Evolutionary conservation across 2,888 invertebrate genomes (phyloP).

Genomic region (Sicus ferrugineus): DNA sequence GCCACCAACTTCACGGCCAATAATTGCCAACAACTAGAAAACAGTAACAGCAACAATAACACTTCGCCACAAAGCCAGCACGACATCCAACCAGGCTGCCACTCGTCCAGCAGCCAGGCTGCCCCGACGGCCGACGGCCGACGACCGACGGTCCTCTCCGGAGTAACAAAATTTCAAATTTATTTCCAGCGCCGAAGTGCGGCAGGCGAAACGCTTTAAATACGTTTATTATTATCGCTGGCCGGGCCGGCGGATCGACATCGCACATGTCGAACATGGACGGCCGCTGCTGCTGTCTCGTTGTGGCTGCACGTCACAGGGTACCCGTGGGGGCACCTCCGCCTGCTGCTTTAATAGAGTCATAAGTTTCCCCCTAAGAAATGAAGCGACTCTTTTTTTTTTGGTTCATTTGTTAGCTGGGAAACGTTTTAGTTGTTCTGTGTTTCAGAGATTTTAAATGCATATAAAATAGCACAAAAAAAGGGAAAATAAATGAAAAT

Average conservation of each 20-base stretch:
- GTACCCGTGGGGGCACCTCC: neutral
- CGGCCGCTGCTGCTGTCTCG: neutral
- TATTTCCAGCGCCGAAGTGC: neutral
- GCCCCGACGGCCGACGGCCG: neutral
- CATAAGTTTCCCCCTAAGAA: slow-evolving; percentile 13
- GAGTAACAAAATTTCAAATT: slow-evolving; percentile 22
- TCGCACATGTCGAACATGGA: slow-evolving; percentile 1
- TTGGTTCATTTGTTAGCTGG: neutral
- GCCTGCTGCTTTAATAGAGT: slow-evolving; percentile 10
- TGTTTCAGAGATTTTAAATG: neutral
- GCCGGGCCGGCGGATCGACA: slow-evolving; percentile 10
- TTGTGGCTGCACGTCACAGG: too few species aligned
- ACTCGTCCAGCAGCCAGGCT: neutral
- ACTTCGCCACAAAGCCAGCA: neutral
- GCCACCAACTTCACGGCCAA: neutral
- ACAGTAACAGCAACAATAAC: neutral
- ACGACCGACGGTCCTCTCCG: neutral
- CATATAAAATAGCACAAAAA: neutral
- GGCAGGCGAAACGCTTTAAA: slow-evolving; percentile 23
- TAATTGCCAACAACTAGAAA: slow-evolving; percentile 5
- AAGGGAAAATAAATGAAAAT: neutral
- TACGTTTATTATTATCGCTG: slow-evolving; percentile 21
- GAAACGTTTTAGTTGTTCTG: too few species aligned
- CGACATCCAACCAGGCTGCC: neutral
- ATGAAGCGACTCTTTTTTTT: neutral